Percentiles rank a stretch among this genome's conserved stretches.
phyloP scores from a whole-genome alignment of 1,140 invertebrate species.

The Aphis gossypii region DNA sequence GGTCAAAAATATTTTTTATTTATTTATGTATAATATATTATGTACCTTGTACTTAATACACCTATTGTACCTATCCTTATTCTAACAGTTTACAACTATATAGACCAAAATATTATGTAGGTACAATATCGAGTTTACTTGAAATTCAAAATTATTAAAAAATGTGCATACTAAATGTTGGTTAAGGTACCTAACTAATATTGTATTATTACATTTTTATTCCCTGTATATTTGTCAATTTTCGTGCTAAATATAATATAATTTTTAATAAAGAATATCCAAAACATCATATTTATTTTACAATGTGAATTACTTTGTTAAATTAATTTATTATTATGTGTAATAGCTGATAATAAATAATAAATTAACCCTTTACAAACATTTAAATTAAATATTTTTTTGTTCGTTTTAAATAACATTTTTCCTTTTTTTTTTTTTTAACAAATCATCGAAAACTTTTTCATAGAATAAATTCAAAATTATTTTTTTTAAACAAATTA shows the following conservation, averaged over 20 bases:
- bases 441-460: not conserved
- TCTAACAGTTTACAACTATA: too few relatives aligned
- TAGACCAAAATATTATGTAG: too few relatives aligned
- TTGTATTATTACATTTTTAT: not conserved
- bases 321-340: not conserved
- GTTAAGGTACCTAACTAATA: too few relatives aligned
- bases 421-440: not conserved
- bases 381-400: not conserved
- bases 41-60: too few relatives aligned
- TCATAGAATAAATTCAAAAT: not conserved
- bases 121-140: not conserved
- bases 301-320: not conserved
- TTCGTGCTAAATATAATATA: not conserved
- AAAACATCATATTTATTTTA: not conserved
- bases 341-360: not conserved
- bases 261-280: not conserved
- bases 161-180: too few relatives aligned
- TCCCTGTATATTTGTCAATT: not conserved
- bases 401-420: not conserved
- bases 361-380: not conserved
- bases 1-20: too few relatives aligned
- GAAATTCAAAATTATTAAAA: not conserved
- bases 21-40: too few relatives aligned
- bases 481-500: not conserved
- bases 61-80: not conserved